Base-by-base conservation (phyloP, 2,888 invertebrate genomes). In the Didymodactylos carnosus region DNA sequence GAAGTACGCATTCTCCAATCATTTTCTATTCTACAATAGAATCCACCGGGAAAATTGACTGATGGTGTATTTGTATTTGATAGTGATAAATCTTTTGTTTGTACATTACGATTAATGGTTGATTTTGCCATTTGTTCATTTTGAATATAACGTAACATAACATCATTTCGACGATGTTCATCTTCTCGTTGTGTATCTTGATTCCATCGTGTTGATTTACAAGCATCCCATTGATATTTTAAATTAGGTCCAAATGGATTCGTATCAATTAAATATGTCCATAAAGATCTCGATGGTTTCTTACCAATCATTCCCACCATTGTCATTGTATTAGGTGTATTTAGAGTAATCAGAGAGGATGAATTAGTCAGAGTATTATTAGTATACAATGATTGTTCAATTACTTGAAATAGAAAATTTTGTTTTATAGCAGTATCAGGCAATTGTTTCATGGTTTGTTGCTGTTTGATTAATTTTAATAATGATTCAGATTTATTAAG, bases 121-220 rank as follows among this genome's bases (percentile, higher is more conserved):
- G 53, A 8, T 35, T 62, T 62, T 19, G 14, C 35, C 6, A 13
- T 35, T 19, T 62, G 53, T 35, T 62, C 29, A 2, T 27, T 35
- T 35, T 62, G 53, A 25, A 73, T 39, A 40, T 70, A 69, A 70
- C 46, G 35, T 49, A 69, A 53, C 35, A 74, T 74, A 41, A 71
- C 74, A 40, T 71, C 71, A 11, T 71, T 71, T 40, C 74, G 51
- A 19, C 62, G 71, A 10, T 71, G 39, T 82, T 82, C 83, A 78
- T 83, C 83, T 75, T 83, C 81, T 76, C 83, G 78, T 77, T 83
- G 83, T 3, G 82, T 80, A 77, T 83, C 83, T 75, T 83, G 83
- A 76, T 83, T 83, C 77, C 81, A 82, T 39, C 83, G 77, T 78
- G 82, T 79, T 5, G 83, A 82, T 29, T 81, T 78, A 14, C 79